Conservation (phyloP, 2,888 invertebrate species). For the Falcaria lacertinaria region DNA sequence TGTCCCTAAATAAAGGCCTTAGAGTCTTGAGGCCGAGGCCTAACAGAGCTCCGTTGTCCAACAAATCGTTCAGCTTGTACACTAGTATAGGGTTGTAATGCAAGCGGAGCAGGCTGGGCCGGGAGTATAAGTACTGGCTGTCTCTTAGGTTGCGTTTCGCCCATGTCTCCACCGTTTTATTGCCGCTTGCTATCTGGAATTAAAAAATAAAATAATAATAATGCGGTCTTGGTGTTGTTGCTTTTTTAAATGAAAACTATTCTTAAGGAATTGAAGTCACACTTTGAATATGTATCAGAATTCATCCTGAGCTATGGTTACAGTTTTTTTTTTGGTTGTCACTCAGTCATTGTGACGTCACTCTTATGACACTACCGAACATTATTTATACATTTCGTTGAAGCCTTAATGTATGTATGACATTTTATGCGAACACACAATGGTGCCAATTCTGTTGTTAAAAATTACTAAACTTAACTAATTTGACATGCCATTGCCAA, state of each 20-base stretch:
- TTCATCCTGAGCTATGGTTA: too few species aligned
- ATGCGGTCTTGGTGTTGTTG: too few species aligned
- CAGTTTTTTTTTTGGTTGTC: too few species aligned
- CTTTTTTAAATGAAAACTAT: background rate
- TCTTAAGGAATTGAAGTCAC: background rate
- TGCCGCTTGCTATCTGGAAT: constrained; percentile 84
- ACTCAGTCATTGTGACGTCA: too few species aligned
- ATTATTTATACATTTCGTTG: too few species aligned
- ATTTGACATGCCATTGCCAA: too few species aligned
- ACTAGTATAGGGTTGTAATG: constrained; percentile 86
- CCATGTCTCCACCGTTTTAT: constrained; percentile 87
- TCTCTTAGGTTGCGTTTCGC: constrained; percentile 83
- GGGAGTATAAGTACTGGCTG: constrained; percentile 88
- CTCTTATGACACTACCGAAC: too few species aligned
- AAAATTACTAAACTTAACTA: too few species aligned
- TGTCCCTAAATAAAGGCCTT: constrained; percentile 86
- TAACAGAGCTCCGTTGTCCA: constrained; percentile 88
- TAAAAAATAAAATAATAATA: background rate
- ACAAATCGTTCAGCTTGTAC: constrained; percentile 82
- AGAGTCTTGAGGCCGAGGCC: constrained; percentile 87
- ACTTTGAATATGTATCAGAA: too few species aligned
- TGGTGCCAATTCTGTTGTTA: too few species aligned
- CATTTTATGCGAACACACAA: too few species aligned
- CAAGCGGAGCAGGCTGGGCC: constrained; percentile 87
- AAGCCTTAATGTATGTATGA: too few species aligned